Base-by-base conservation (phyloP, 2,797 vertebrate species). In the Gymnoscopelus braueri region DNA sequence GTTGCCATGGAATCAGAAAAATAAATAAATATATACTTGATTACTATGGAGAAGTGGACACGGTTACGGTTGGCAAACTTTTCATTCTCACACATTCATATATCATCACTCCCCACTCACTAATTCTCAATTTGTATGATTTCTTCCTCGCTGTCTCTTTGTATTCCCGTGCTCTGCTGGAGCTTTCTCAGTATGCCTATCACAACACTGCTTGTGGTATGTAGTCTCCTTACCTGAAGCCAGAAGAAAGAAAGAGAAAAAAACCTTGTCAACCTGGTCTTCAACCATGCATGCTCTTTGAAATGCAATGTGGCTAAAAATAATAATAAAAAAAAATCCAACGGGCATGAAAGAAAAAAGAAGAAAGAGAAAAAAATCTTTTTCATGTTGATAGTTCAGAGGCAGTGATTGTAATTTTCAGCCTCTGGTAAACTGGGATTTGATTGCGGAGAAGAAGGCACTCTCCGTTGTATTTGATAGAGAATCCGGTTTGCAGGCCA, bases 341-440 rank as follows among this genome's bases (percentile, higher is more conserved):
- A 64, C 71, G 74, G 56, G 65, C 52, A 70, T 77, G 70, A 70
- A 58, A 79, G 60, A 74, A 78, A n/a, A 19, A 19, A 19, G 19
- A 19, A 60, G 59, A 29, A 72, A 63, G 48, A 61, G 47, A 44
- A 44, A 60, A 60, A 29, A 71, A 59, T 35, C 58, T 47, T 76
- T 84, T 89, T 86, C 74, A 88, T 86, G 76, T 81, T 80, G 75
- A 75, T 23, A 79, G 71, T 82, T 85, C 72, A 74, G 77, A 91
- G 62, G 82, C 68, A 66, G 60, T 69, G 73, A 80, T 81, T 74
- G 78, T 82, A 71, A 78, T 80, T 72, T 78, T 60, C 62, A 74
- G 57, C 71, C 72, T 74, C 57, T 56, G 63, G 82, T 72, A 66
- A 76, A 70, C 58, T 76, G 26, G 65, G 61, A 77, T 71, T 64